Evolutionary conservation across 92 coral and sea anemone species (phyloP), one percentile per base, ranked within the genome.

Genomic region (Phymanthus crucifer): DNA sequence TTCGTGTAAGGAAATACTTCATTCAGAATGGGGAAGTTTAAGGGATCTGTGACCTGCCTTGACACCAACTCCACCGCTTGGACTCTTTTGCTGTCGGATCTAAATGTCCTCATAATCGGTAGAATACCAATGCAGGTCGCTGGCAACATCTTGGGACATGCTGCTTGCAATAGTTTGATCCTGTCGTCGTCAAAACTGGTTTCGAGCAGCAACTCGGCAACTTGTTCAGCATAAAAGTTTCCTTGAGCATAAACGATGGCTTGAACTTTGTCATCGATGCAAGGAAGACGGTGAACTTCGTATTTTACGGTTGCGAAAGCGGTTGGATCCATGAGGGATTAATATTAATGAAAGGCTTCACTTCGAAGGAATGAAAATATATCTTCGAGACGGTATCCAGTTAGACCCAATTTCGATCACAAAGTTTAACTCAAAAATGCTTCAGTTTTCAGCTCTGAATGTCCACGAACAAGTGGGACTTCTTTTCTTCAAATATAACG

Each of bases 161-260:
- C 86, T 13, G 93, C 80, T 76, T 92, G 97, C 48, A 92, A 84
- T 0, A 83, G 87, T 79, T 85, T 90, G 81, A 90, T 50, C 50
- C 84, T 91, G 12, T 87, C 97, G 61, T 92, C 97, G 75, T 92
- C 97, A 70, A 84, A 92, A 66, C 83, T 82, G 73, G 87, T 84
- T 34, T 48, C 82, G 67, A 70, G 32, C 75, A 84, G 33, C 74
- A 92, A 33, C 16, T 92, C 94, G 77, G 88, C 90, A 34, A 92
- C 88, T 90, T 92, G 97, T 36, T 92, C 97, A 18, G 97, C 91
- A 70, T 91, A 90, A 17, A 92, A 82, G 66, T 81, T 76, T 54
- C 97, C 97, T 65, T 92, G 97, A 26, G 94, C 97, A 58, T 84
- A 92, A 57, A 90, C 94, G 33, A 92, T 82, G 29, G 97, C 97